A percentile compares a stretch with the other conserved stretches of the same genome.
These are phyloP conservation scores for Poeciliopsis retropinna DNA, from an alignment of 2,113 vertebrate species.

Conservation along the genomic window DNA sequence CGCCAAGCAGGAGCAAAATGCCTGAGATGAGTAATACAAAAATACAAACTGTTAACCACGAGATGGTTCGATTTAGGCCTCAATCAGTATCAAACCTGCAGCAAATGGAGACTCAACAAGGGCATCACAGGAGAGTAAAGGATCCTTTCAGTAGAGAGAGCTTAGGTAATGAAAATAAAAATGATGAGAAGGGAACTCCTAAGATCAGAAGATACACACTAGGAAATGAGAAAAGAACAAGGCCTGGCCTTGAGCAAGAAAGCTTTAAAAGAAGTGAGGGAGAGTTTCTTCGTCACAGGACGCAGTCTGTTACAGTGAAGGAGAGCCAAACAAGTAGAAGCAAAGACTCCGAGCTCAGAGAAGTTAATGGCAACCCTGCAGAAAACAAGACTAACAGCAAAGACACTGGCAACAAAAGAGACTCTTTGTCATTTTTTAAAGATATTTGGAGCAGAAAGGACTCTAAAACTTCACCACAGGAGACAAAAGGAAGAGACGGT, in stretches of 20 bases:
- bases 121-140: slow-evolving; percentile 36
- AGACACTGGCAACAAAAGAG: slow-evolving; percentile 30
- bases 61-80: slow-evolving; percentile 43
- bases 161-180: slow-evolving; percentile 45
- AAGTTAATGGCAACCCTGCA: slow-evolving; percentile 30
- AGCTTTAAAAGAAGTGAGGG: slow-evolving; percentile 40
- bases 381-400: slow-evolving; percentile 23
- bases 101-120: slow-evolving; percentile 31
- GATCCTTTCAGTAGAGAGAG: slow-evolving; percentile 49
- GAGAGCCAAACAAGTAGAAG: slow-evolving; percentile 41
- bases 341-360: slow-evolving; percentile 50
- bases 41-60: slow-evolving; percentile 37
- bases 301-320: slow-evolving; percentile 7
- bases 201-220: slow-evolving; percentile 38
- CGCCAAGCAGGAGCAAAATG: slow-evolving; percentile 42
- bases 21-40: slow-evolving; percentile 31
- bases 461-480: slow-evolving; percentile 19
- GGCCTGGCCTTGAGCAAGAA: slow-evolving; percentile 27
- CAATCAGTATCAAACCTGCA: slow-evolving; percentile 26
- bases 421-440: slow-evolving; percentile 32
- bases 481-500: slow-evolving; percentile 30
- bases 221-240: slow-evolving; percentile 28
- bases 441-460: slow-evolving; percentile 33
- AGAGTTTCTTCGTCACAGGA: slow-evolving; percentile 25
- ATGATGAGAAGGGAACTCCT: slow-evolving; percentile 13